Base-by-base conservation (phyloP, 2,113 vertebrate genomes). In the Archocentrus centrarchus region DNA sequence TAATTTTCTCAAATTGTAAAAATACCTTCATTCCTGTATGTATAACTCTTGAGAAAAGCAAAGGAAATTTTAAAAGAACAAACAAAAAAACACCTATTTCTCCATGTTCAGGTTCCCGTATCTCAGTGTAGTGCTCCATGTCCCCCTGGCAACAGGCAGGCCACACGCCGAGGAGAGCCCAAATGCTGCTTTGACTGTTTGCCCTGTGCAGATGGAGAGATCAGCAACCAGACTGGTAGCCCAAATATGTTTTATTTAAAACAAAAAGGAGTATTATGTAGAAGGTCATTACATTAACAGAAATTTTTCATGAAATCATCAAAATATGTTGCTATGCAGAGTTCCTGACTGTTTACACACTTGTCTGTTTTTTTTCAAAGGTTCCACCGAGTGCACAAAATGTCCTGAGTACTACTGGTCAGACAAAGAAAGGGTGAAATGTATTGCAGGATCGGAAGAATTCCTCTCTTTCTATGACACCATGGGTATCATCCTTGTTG, bases 161-260 rank as follows among this genome's bases (percentile, higher is more conserved):
- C 95, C 80, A 86, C 82, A 0, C 90, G 87, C 7, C 85, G 59
- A 47, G 87, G 93, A 60, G 83, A 95, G 70, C 93, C 95, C 13
- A 63, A 76, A 50, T 96, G 96, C 80, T 96, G 95, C 84, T 96
- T 95, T 86, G 95, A 96, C 75, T 96, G 96, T 90, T 84, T 96
- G 66, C 92, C 91, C 14, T 96, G 96, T 81, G 92, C 94, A 57
- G 95, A 96, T 14, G 96, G 95, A 70, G 91, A 95, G 73, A 91
- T 95, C 82, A 96, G 94, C 83, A 96, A 96, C 70, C 86, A 89
- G 11, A 93, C 95, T 55, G 95, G 94, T 96, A 82, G 18, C 0
- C 2, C 2, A 76, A 20, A 7, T 5, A 50, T 47, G 0, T 44
- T 81, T 78, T 7, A 37, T 32, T 9, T 11, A 18, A 20, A 62